Evolutionary conservation across 2,797 vertebrate genomes (phyloP).

Genomic region (Phalloptychus januarius): DNA sequence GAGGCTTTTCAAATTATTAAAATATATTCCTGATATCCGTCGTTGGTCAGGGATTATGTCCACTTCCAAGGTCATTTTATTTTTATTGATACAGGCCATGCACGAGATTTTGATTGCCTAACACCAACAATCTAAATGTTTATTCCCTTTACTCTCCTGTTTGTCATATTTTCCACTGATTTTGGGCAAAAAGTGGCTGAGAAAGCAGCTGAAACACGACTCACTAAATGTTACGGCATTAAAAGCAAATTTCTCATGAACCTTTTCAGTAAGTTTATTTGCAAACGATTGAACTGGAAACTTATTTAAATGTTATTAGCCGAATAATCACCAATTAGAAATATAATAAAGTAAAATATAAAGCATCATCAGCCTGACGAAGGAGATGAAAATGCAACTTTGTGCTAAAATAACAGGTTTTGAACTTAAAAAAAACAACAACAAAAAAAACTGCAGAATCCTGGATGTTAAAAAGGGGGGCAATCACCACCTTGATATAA

Average conservation of each 20-base stretch:
- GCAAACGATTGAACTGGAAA: background rate
- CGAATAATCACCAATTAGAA: background rate
- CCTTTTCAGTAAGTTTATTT: background rate
- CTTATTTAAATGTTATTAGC: background rate
- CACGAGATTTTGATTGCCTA: background rate
- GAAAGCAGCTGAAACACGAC: background rate
- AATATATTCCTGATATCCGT: background rate
- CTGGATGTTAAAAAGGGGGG: background rate
- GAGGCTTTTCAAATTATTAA: background rate
- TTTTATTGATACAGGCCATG: background rate
- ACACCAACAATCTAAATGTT: background rate
- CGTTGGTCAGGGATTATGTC: background rate
- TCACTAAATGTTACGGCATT: background rate
- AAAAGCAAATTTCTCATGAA: background rate
- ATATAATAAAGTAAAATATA: background rate
- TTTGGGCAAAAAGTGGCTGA: background rate
- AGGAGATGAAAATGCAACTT: background rate
- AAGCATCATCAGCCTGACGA: background rate
- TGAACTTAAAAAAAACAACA: background rate
- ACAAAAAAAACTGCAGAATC: background rate
- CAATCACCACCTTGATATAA: background rate
- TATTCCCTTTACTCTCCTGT: background rate
- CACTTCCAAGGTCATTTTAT: background rate
- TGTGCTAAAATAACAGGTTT: background rate
- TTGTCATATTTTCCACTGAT: background rate